Evolutionary conservation across 92 coral and sea anemone species (phyloP).

Genomic region (Phymanthus crucifer): DNA sequence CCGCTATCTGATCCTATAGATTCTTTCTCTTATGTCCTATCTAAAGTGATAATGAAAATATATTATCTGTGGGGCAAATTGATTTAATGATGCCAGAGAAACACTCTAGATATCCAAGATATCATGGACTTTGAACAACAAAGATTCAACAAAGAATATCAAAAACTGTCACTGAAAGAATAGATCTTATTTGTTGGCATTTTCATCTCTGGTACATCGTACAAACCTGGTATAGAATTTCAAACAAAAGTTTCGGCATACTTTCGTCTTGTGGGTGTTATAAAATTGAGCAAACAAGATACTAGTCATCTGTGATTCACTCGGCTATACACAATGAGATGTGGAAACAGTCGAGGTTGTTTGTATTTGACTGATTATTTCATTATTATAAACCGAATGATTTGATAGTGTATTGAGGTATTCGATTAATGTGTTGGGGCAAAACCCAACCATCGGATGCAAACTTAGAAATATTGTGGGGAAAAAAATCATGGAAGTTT

Average conservation of each 20-base stretch:
- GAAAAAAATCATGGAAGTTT: too few relatives aligned
- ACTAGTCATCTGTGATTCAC: background rate
- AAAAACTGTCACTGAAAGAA: background rate
- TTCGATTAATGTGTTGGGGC: background rate
- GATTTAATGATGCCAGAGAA: background rate
- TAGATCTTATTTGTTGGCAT: background rate
- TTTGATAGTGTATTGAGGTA: constrained; percentile 3
- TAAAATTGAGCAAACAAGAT: background rate
- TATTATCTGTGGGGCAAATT: background rate
- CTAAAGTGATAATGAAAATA: constrained; percentile 7
- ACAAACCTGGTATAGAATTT: constrained; percentile 2
- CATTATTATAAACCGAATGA: constrained; percentile 2
- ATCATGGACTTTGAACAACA: background rate
- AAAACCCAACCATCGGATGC: background rate
- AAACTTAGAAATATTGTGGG: background rate
- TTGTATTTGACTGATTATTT: background rate
- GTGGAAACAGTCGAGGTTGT: background rate
- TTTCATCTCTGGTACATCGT: background rate
- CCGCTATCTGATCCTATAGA: constrained; percentile 18
- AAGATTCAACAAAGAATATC: background rate
- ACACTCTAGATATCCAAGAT: background rate
- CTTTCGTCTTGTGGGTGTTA: background rate
- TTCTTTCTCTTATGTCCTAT: background rate
- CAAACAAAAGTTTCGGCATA: background rate
- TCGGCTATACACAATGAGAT: background rate